Percentiles rank a stretch among this genome's conserved stretches.
Conservation (phyloP, 1,140 invertebrate genomes). For the Macrosteles quadrilineatus region DNA sequence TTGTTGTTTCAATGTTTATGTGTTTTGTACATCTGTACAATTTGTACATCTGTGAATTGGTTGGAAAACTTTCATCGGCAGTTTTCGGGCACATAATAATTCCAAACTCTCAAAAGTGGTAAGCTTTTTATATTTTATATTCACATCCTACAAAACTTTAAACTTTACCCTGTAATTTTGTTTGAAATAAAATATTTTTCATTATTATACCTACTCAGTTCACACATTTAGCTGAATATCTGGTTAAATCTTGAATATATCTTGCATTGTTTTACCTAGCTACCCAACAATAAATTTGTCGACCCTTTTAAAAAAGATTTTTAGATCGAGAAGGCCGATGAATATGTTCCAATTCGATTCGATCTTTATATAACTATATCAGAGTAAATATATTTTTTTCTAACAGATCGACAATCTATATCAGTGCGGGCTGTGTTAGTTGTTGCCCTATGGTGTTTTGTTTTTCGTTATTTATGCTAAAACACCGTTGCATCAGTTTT, state of each 20-base stretch:
- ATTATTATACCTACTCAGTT: background rate
- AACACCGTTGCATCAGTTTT: background rate
- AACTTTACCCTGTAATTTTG: no score
- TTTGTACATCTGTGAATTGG: no score
- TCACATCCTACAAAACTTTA: no score
- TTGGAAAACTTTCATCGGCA: no score
- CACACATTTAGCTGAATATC: background rate
- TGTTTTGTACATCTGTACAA: no score
- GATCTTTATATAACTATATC: background rate
- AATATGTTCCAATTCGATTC: background rate
- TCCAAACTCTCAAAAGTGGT: no score
- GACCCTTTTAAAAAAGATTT: background rate
- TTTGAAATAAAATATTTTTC: no score
- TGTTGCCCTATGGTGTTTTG: background rate
- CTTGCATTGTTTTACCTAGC: background rate
- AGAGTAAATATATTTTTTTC: slow-evolving; percentile 7
- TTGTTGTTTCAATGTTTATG: no score
- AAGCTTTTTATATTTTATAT: no score
- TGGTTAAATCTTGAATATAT: background rate
- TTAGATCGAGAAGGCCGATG: background rate
- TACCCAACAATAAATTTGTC: background rate
- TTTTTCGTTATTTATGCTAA: slow-evolving; percentile 3
- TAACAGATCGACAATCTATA: slow-evolving; percentile 2
- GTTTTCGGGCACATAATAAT: no score
- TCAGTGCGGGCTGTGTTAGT: slow-evolving; percentile 9